phyloP scores from a whole-genome alignment of 2,113 vertebrate genomes.

The Smithornis capensis region DNA sequence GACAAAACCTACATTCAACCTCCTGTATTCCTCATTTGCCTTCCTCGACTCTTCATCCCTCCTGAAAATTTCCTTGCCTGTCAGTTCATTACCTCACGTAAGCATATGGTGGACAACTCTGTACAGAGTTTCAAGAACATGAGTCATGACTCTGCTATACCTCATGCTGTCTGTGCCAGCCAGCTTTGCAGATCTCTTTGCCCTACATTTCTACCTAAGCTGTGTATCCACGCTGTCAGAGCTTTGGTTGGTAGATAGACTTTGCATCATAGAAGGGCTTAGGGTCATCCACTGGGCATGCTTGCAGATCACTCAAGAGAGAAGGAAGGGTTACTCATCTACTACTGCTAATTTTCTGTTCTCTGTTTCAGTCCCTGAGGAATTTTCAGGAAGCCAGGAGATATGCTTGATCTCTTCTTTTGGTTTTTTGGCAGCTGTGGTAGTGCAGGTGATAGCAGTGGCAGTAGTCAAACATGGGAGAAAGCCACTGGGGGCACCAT shows the following conservation, averaged over 20 bases:
- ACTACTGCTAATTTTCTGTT: neutral
- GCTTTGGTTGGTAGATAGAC: neutral
- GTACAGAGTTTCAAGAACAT: neutral
- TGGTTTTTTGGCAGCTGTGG: neutral
- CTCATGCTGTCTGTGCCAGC: neutral
- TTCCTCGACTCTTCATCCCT: neutral
- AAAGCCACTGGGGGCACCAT: neutral
- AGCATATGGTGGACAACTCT: neutral
- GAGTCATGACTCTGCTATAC: neutral
- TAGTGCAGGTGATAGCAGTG: neutral
- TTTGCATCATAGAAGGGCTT: neutral
- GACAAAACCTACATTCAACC: neutral
- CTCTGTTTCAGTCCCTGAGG: neutral
- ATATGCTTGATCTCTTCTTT: neutral
- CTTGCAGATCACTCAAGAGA: neutral
- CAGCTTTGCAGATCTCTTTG: neutral
- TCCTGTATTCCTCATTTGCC: neutral
- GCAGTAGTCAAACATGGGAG: neutral
- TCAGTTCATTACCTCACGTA: neutral
- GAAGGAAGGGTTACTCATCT: neutral
- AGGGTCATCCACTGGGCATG: fast-evolving
- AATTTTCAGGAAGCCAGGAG: neutral
- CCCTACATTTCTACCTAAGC: neutral
- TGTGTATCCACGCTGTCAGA: neutral
- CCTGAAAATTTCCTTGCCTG: neutral